Evolutionary conservation across 2,113 vertebrate genomes (phyloP), one percentile per base, ranked within the genome.

Genomic region (Erinaceus europaeus): DNA sequence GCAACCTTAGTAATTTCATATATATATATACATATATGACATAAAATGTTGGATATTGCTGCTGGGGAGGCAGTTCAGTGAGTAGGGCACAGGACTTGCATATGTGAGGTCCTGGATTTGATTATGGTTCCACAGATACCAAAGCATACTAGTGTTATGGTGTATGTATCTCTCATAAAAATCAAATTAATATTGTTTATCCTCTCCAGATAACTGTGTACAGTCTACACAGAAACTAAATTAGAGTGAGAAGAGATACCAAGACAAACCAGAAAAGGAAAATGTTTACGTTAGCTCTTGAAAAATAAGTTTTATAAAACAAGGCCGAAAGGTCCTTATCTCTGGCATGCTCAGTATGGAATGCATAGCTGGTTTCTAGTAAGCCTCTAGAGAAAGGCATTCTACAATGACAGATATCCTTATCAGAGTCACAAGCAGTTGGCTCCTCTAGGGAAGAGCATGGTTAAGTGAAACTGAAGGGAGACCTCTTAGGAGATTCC

Each of bases 351-450:
- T 76, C 62, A 50, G 65, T 38, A 23, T 20, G 71, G 81, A 65
- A 67, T 29, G 21, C 21, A 53, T 4, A 38, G 79, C 11, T 74
- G 65, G n/a, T 42, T 78, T 40, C 10, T 42, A 61, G 21, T 75
- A 21, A n/a, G 86, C 76, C 44, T 6, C 32, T 42, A 62, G 53
- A 91, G 67, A 90, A 91, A 61, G 48, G 29, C 25, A 55, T 78
- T 84, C 52, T 48, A 32, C 10, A 71, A 12, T 27, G 82, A 64
- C 29, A 87, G 65, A 69, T 1, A 57, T 42, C 8, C 57, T 83
- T 76, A 67, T 48, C 77, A 65, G 46, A 65, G 20, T 13, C 9
- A 27, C 10, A 40, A 21, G 38, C 18, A 34, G 67, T 44, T 12
- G 55, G 76, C 25, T n/a, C 67, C 77, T 72, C 84, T 18, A 36